Percentiles rank a stretch among this genome's conserved stretches.
Evolutionary conservation across 2,113 vertebrate genomes (phyloP).

Genomic region (Eptesicus fuscus): DNA sequence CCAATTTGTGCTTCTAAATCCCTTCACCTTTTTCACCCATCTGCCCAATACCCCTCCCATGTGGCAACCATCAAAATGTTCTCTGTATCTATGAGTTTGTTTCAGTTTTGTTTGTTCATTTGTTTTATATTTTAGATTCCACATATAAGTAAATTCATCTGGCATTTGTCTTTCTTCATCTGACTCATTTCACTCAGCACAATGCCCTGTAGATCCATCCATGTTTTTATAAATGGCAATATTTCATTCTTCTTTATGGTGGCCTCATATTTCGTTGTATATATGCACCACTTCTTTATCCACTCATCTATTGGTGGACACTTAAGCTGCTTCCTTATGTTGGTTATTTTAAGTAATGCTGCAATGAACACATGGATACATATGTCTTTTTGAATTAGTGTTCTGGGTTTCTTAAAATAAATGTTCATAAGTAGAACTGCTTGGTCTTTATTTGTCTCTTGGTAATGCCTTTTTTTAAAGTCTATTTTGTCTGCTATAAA

Average conservation of each 20-base stretch:
- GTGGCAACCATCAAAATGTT: background rate
- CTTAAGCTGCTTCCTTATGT: background rate
- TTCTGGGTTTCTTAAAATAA: background rate
- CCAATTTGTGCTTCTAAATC: background rate
- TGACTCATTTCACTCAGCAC: background rate
- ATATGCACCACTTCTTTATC: background rate
- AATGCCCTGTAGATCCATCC: background rate
- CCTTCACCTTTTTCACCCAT: background rate
- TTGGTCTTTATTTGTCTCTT: background rate
- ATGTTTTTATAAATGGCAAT: background rate
- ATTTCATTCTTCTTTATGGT: background rate
- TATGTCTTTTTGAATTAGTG: background rate
- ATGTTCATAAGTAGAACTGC: background rate
- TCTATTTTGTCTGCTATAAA: background rate
- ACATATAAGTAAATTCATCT: background rate
- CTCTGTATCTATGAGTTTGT: background rate
- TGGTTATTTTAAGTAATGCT: background rate
- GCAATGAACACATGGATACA: background rate
- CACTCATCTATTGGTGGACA: background rate
- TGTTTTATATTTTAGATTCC: background rate
- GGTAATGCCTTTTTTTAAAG: background rate
- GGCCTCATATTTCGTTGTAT: background rate
- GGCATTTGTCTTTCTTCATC: background rate
- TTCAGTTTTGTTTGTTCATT: background rate
- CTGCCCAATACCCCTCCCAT: background rate